Evolutionary conservation across 92 coral and sea anemone genomes (phyloP), one percentile per base, ranked within the genome.

Genomic region (Parazoanthus atlanticus): DNA sequence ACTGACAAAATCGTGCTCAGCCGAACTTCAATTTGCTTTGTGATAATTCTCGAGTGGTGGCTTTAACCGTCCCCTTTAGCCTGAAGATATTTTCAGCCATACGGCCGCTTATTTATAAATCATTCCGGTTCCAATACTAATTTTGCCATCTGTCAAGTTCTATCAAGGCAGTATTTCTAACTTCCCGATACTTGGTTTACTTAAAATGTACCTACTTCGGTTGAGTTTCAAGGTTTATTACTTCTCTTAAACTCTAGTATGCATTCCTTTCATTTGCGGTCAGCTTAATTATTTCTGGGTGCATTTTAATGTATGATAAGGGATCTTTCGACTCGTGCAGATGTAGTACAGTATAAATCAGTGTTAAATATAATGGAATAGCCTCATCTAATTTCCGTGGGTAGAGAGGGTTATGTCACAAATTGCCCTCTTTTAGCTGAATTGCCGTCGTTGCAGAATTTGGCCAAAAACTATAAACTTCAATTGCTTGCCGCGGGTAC

Each of bases 121-220:
- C n/a, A 74, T 6, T 56, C 25, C 65, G 23, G 65, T 56, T 56
- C 65, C 65, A 56, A 56, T 61, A 61, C 69, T 38, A 8, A 75
- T 36, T 75, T 75, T n/a, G n/a, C 79, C 79, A 75, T 75, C 79
- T 75, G 79, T 25, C 79, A 19, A 36, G 52, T 12, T n/a, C n/a
- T 10, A 33, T 23, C 34, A 30, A 38, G 79, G 26, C 28, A 9
- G 79, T 36, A 75, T 75, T 33, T 17, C 15, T 31, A 33, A 36
- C 25, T 8, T 33, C 25, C n/a, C n/a, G 3, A 34, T 13, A 75
- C 31, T 21, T 29, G 40, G 3, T 75, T 1, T 41, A n/a, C 46
- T 17, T 75, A 75, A 75, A 36, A 75, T 36, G 29, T 75, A 17
- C 29, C 52, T 23, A 33, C 52, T 75, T 75, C 23, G 2, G 79